These are phyloP conservation scores for Tetranychus piercei DNA, from an alignment of 2,888 invertebrate species.

Conservation along the genomic window DNA sequence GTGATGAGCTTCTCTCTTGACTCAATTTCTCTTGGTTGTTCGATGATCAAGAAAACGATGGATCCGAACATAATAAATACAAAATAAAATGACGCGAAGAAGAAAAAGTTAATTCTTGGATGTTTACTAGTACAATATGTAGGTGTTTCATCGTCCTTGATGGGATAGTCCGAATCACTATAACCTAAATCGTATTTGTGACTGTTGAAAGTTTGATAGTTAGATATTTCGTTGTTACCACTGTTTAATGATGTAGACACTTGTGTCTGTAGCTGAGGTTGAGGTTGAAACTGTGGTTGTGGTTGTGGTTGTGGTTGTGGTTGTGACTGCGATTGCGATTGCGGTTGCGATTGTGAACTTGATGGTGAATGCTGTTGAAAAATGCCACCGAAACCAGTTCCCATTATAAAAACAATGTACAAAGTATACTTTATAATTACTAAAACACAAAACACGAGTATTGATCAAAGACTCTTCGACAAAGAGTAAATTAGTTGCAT, in stretches of 20 bases:
- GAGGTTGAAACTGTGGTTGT: background rate
- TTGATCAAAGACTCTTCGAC: too few species aligned
- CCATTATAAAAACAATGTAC: too few species aligned
- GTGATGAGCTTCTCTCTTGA: conserved; percentile 22
- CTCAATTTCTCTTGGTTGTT: conserved; percentile 44
- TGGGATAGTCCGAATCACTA: background rate
- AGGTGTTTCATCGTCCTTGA: conserved; percentile 2
- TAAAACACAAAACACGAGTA: too few species aligned
- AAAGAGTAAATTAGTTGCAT: too few species aligned
- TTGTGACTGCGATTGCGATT: too few species aligned
- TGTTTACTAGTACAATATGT: conserved; percentile 18
- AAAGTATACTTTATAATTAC: too few species aligned
- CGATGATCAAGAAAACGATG: conserved; percentile 46
- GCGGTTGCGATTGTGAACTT: too few species aligned
- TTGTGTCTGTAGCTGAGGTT: background rate
- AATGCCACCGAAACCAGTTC: too few species aligned
- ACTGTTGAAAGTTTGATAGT: background rate
- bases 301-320: background rate
- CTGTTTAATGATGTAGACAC: background rate
- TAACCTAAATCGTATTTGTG: background rate
- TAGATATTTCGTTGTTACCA: background rate
- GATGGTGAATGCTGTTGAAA: too few species aligned
- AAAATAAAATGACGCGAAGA: conserved; percentile 39
- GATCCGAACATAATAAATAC: conserved; percentile 48
- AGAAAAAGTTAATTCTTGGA: conserved; percentile 16